Evolutionary conservation across 2,113 vertebrate genomes (phyloP).

Genomic region (Ceuthmochares aereus): DNA sequence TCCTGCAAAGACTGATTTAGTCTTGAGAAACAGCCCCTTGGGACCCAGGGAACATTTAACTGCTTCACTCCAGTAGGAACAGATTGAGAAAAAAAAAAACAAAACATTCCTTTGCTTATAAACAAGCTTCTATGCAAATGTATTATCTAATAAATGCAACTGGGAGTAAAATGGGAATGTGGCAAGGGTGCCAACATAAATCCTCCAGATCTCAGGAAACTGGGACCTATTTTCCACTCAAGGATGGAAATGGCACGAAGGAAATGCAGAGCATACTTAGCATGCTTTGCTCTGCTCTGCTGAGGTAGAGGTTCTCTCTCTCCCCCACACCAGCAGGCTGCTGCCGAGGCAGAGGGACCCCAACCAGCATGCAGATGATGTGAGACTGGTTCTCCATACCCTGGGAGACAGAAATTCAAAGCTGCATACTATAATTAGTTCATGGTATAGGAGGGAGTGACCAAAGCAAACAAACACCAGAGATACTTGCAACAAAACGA

Average conservation of each 20-base stretch:
- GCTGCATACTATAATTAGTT: rapidly evolving
- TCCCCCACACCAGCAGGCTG: rapidly evolving
- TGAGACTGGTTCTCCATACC: not conserved
- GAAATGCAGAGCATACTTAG: constrained; percentile 46
- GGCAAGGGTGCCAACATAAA: constrained; percentile 24
- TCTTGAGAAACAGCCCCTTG: not conserved
- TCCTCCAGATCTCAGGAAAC: constrained; percentile 34
- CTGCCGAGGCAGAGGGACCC: not conserved
- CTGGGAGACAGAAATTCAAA: not conserved
- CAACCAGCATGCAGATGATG: rapidly evolving
- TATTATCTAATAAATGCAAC: constrained; percentile 14
- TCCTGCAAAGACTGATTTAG: not conserved
- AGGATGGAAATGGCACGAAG: not conserved
- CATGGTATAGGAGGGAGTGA: not conserved
- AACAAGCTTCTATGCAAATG: not conserved
- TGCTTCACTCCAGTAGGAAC: not conserved
- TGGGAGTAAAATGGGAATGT: constrained; percentile 12
- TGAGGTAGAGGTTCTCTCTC: not conserved
- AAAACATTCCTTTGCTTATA: not conserved
- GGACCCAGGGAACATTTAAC: not conserved
- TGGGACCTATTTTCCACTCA: not conserved
- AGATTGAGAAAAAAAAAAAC: not conserved
- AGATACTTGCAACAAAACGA: not conserved
- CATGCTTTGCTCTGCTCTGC: not conserved
- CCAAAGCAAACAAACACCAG: not conserved